Base-by-base conservation (phyloP, 2,797 vertebrate genomes). In the Threskiornis aethiopicus region DNA sequence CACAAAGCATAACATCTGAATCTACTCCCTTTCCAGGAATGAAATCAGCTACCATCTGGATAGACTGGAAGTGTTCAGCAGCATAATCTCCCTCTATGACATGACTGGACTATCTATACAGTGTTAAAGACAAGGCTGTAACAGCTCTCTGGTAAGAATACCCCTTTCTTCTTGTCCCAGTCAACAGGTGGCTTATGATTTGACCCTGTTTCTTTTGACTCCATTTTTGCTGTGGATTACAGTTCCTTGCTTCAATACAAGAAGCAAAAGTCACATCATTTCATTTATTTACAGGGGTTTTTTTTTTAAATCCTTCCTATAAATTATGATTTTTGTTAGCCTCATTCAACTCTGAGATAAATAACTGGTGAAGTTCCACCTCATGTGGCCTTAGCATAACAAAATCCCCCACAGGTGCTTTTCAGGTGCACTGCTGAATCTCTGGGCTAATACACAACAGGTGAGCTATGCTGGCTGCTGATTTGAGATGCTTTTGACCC, bases 231-330 rank as follows among this genome's bases (percentile, higher is more conserved):
- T 73, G 10, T 55, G 33, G 13, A 71, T 71, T 51, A 39, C 7
- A 62, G 37, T 64, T 51, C 14, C 15, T 92, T 57, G 26, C 39
- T 73, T 83, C 31, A 71, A n/a, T 6, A 31, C 28, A 24, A 92
- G 31, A 70, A 55, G 10, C 12, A 64, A 24, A 0, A 39, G 14
- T 29, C 6, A 3, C 10, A 51, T 11, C 4, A 16, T 11, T 59
- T 46, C 6, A 44, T 52, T 51, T 6, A 35, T 13, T 67, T 61
- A 57, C 1, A 42, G 11, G 3, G 0, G 5, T 35, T 3, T 44
- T 61, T 51, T 4, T 47, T 67, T 54, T 4, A 3, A 70, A 71
- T 19, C 11, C 9, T 59, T 57, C 5, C 54, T 47, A 31, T 14
- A 76, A 51, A 26, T 41, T 7, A 35, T 11, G 4, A 19, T 11